These are phyloP conservation scores for Myrmophylax atrothorax DNA, from an alignment of 2,113 vertebrate genomes.

Conservation along the genomic window DNA sequence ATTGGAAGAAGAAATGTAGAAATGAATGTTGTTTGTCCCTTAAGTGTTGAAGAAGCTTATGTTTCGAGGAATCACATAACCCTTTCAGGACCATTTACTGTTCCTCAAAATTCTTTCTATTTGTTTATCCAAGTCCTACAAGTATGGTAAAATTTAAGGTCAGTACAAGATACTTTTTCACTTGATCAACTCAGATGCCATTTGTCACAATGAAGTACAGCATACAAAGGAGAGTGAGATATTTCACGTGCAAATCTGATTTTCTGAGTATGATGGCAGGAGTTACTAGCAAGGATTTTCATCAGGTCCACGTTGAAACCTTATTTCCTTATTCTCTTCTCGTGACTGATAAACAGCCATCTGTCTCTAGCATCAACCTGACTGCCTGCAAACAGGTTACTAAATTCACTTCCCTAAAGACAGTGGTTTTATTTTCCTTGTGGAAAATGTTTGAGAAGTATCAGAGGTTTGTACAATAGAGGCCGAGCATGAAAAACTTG, in stretches of 20 bases:
- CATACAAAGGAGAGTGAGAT: background rate
- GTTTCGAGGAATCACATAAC: background rate
- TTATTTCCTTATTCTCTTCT: background rate
- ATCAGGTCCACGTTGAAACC: background rate
- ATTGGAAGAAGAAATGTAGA: background rate
- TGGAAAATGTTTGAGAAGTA: background rate
- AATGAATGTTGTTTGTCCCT: background rate
- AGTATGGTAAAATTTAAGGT: background rate
- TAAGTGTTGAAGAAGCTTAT: background rate
- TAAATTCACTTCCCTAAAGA: background rate
- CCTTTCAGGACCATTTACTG: background rate
- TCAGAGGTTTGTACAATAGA: background rate
- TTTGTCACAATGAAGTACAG: background rate
- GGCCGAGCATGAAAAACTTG: constrained; percentile 73
- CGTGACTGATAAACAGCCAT: background rate
- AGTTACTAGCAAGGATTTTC: background rate
- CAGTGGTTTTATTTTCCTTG: background rate
- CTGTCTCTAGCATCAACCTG: background rate
- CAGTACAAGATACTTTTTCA: background rate
- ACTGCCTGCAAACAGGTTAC: background rate
- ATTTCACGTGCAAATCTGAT: background rate
- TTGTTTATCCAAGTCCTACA: background rate
- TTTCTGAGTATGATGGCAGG: background rate
- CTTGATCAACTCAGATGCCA: background rate
- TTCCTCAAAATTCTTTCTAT: background rate